These are phyloP conservation scores for Sebastes taczanowskii DNA, from an alignment of 2,797 vertebrate species.

Conservation along the genomic window DNA sequence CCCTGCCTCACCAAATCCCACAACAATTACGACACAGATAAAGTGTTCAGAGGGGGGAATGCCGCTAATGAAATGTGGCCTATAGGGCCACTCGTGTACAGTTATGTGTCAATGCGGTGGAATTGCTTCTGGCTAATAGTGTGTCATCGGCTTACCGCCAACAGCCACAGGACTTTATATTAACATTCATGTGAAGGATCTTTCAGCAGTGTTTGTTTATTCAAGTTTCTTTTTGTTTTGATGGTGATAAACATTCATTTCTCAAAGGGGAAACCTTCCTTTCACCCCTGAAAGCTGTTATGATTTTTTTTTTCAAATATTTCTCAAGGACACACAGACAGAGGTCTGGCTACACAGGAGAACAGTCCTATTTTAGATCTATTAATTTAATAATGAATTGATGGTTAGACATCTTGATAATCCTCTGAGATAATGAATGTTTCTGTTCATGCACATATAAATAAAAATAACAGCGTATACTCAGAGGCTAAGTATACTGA, in stretches of 20 bases:
- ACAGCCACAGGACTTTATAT: constrained; percentile 10
- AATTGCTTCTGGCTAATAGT: constrained; percentile 47
- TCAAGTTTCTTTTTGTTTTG: neutral
- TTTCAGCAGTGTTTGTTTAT: neutral
- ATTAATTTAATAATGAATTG: neutral
- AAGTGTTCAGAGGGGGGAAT: constrained; percentile 53
- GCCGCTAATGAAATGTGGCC: constrained; percentile 70
- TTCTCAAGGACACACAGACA: constrained; percentile 2
- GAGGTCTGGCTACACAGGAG: neutral
- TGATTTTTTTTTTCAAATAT: neutral
- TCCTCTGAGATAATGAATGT: neutral
- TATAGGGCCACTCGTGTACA: constrained; percentile 49
- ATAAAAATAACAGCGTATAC: neutral
- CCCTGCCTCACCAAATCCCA: constrained; percentile 63
- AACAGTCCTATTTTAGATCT: neutral
- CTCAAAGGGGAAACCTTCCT: neutral
- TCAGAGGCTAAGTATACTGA: neutral
- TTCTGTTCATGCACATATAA: neutral
- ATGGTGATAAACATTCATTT: neutral
- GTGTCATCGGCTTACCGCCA: constrained; percentile 23
- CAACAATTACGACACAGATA: constrained; percentile 71
- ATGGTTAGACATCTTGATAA: neutral
- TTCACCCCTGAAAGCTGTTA: neutral
- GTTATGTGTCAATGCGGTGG: constrained; percentile 43
- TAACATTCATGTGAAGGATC: neutral